phyloP scores from a whole-genome alignment of 2,113 vertebrate genomes.

The Anthoscopus minutus region DNA sequence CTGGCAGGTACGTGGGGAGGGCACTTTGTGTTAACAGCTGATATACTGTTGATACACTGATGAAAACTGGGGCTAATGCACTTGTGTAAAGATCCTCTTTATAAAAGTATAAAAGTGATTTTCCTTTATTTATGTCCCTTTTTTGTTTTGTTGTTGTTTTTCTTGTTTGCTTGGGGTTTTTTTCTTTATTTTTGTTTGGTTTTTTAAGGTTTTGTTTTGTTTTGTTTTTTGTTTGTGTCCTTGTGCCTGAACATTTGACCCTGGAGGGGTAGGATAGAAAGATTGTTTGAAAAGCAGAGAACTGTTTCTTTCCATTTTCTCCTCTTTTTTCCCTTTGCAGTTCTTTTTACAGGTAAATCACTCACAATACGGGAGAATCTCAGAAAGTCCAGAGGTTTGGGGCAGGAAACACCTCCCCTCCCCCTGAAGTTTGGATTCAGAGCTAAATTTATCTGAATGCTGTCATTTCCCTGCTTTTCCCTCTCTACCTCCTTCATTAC shows the following conservation, averaged over 20 bases:
- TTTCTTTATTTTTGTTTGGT: too few relatives aligned
- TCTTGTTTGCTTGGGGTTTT: too few relatives aligned
- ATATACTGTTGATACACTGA: not conserved
- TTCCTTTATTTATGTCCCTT: not conserved
- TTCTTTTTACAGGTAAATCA: conserved; percentile 47
- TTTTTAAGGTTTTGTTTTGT: too few relatives aligned
- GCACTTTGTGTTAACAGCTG: conserved; percentile 49
- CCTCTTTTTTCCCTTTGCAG: not conserved
- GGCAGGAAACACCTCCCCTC: conserved; percentile 32
- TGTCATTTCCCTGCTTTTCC: conserved; percentile 50
- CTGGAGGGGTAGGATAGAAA: not conserved
- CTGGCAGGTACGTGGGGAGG: conserved; percentile 24
- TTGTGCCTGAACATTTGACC: conserved; percentile 49
- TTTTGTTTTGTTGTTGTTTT: not conserved
- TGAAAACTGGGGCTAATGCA: conserved; percentile 41
- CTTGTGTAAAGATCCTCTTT: not conserved
- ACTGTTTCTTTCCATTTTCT: conserved; percentile 51
- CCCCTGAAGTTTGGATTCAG: conserved; percentile 34
- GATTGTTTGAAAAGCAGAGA: conserved; percentile 47
- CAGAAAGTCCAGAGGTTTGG: conserved; percentile 43
- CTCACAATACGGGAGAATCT: not conserved
- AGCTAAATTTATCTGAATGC: conserved; percentile 62
- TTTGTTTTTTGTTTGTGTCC: not conserved
- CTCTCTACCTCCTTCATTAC: conserved; percentile 41
- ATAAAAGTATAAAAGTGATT: not conserved